These are phyloP conservation scores for Tachysurus fulvidraco DNA, from an alignment of 2,113 vertebrate species.

Conservation along the genomic window DNA sequence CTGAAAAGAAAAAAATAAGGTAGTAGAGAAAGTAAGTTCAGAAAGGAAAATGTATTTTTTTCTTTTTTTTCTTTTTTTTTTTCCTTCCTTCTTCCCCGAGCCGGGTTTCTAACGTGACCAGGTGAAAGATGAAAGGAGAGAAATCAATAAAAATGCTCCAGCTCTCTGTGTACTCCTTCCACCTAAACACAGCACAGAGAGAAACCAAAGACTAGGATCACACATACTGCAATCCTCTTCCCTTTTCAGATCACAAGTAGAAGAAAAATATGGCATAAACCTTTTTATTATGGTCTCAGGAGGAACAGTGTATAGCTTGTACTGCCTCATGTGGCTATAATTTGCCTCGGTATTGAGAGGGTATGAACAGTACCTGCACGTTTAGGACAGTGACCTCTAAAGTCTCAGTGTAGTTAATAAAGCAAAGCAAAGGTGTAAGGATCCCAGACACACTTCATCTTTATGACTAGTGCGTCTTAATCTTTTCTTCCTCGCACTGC, in stretches of 20 bases:
- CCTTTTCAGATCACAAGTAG: background rate
- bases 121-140: slow-evolving; percentile 22
- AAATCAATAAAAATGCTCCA: slow-evolving; percentile 18
- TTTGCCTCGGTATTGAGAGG: background rate
- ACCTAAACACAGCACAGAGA: slow-evolving; percentile 4
- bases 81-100: background rate
- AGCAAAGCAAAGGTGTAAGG: slow-evolving; percentile 4
- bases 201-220: background rate
- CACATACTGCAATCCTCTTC: background rate
- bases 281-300: background rate
- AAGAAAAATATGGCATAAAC: background rate
- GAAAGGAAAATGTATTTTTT: background rate
- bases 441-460: slow-evolving; percentile 6
- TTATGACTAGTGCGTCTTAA: slow-evolving; percentile 17
- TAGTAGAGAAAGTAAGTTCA: background rate
- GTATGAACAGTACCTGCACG: slow-evolving; percentile 3
- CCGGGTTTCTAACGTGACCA: background rate
- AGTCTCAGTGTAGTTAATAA: background rate
- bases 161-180: background rate
- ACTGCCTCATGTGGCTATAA: background rate
- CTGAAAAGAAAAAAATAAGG: background rate
- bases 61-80: background rate
- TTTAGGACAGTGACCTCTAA: slow-evolving; percentile 16
- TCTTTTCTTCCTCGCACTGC: background rate
- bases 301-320: background rate